These are phyloP conservation scores for Calliphora vomitoria DNA, from an alignment of 2,888 invertebrate genomes.

Conservation along the genomic window DNA sequence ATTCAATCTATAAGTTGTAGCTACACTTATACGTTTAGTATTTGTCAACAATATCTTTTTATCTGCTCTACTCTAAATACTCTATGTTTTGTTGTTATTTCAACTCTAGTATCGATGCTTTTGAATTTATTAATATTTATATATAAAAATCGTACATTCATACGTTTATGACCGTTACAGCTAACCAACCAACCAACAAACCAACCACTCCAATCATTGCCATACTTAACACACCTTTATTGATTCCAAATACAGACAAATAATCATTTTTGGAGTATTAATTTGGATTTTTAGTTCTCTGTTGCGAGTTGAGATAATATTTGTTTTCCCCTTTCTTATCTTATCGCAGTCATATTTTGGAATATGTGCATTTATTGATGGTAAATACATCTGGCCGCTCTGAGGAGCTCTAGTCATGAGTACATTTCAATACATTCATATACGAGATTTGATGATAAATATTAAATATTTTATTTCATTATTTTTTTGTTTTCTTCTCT, in stretches of 20 bases:
- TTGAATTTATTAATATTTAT: conserved; percentile 22
- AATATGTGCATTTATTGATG: conserved; percentile 71
- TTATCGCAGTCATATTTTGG: conserved; percentile 63
- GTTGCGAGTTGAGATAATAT: conserved; percentile 60
- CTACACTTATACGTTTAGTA: neutral
- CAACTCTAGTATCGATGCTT: conserved; percentile 62
- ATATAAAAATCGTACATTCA: neutral
- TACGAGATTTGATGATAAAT: conserved; percentile 51
- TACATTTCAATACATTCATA: conserved; percentile 16
- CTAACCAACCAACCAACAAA: too few relatives aligned
- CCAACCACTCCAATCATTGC: conserved; percentile 36
- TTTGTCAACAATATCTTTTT: conserved; percentile 42
- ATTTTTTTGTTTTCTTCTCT: neutral
- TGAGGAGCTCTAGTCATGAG: conserved; percentile 25
- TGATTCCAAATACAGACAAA: conserved; percentile 22
- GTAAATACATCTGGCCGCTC: conserved; percentile 66
- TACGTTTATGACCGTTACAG: conserved; percentile 40
- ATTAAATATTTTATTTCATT: conserved; percentile 17
- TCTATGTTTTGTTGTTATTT: neutral
- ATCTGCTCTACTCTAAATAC: conserved; percentile 8
- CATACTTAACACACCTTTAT: conserved; percentile 48
- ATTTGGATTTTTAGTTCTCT: conserved; percentile 27
- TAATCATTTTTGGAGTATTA: conserved; percentile 30
- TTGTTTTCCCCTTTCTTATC: conserved; percentile 64
- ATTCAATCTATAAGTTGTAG: conserved; percentile 23